Evolutionary conservation across 2,113 vertebrate genomes (phyloP).

Genomic region (Odocoileus virginianus): DNA sequence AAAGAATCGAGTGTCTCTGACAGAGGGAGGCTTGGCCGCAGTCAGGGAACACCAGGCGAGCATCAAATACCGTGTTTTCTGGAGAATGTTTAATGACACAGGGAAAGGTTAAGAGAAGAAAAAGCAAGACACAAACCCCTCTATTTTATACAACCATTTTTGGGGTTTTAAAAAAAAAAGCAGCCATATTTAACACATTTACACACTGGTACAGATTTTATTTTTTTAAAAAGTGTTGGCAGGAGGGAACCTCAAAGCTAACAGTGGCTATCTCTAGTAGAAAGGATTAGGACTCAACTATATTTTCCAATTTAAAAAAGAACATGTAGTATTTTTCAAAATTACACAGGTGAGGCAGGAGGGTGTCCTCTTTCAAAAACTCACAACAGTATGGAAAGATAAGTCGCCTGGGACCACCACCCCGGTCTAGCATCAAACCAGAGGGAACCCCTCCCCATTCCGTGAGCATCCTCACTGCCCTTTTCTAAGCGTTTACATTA

Average conservation of each 20-base stretch:
- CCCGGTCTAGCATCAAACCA: neutral
- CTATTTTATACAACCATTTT: neutral
- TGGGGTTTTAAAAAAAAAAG: neutral
- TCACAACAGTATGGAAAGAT: neutral
- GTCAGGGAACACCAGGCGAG: neutral
- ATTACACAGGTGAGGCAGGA: neutral
- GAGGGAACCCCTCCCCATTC: neutral
- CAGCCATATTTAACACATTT: neutral
- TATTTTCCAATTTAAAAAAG: conserved; percentile 1
- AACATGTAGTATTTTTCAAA: neutral
- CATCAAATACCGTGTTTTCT: conserved; percentile 26
- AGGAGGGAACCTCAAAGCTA: neutral
- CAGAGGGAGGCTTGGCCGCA: conserved; percentile 31
- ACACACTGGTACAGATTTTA: neutral
- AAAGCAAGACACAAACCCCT: conserved; percentile 24
- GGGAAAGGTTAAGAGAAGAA: conserved; percentile 33
- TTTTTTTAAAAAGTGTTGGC: neutral
- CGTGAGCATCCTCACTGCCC: neutral
- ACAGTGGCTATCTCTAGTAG: neutral
- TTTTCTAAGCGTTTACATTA: neutral
- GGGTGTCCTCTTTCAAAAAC: neutral
- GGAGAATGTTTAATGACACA: neutral
- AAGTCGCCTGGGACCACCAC: neutral
- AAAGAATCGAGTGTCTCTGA: conserved; percentile 62
- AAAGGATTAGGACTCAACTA: neutral